A percentile compares a stretch with the other conserved stretches of the same genome.
phyloP scores from a whole-genome alignment of 2,113 vertebrate species.

The Aix galericulata region DNA sequence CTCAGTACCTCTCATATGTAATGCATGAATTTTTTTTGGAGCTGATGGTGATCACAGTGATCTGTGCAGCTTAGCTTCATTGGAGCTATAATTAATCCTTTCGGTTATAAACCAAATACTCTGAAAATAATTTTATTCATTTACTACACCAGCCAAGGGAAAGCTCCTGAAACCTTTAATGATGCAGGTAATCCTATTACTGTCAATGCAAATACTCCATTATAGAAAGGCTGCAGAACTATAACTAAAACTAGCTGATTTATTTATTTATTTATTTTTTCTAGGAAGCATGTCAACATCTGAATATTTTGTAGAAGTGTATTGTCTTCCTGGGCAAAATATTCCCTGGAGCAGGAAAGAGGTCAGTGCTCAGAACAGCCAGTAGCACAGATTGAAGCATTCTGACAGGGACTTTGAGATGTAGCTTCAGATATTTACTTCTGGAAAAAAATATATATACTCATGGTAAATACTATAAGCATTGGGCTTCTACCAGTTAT shows the following conservation, averaged over 20 bases:
- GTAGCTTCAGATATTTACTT: background rate
- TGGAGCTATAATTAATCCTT: constrained; percentile 38
- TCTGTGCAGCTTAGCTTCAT: constrained; percentile 7
- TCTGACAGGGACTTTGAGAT: background rate
- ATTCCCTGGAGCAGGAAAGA: background rate
- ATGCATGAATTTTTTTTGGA: background rate
- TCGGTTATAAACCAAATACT: constrained; percentile 41
- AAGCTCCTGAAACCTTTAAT: constrained; percentile 22
- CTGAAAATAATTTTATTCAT: background rate
- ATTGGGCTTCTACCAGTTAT: background rate
- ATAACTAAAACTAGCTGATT: background rate
- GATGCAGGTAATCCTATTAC: constrained; percentile 23
- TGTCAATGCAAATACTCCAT: background rate
- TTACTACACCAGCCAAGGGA: constrained; percentile 12
- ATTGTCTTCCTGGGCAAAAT: background rate
- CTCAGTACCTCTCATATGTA: background rate
- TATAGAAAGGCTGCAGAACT: background rate
- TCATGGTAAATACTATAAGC: background rate
- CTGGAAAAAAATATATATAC: background rate
- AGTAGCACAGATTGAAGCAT: background rate
- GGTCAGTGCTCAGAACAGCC: background rate
- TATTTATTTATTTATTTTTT: background rate
- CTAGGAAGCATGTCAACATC: background rate
- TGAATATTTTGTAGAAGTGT: background rate
- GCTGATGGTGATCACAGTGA: background rate